Conservation (phyloP, 1,140 invertebrate species). For the Caenorhabditis latens region DNA sequence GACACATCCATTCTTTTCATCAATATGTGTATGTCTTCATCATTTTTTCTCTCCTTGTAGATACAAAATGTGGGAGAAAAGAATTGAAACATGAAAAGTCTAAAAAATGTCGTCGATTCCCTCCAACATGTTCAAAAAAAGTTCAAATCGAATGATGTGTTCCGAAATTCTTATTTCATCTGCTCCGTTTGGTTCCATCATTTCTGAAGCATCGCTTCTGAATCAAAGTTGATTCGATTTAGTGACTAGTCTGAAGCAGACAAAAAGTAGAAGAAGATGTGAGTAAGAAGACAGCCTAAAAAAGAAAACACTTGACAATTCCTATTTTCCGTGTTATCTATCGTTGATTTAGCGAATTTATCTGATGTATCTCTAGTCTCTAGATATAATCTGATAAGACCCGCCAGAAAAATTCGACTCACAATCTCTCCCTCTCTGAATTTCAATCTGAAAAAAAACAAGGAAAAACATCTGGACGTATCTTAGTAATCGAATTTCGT, state of each 20-base stretch:
- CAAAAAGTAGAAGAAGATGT: not conserved
- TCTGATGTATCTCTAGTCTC: not conserved
- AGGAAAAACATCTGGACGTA: not conserved
- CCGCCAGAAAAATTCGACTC: no score
- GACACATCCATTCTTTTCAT: slow-evolving; percentile 30
- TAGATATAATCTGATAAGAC: no score
- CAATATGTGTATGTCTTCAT: slow-evolving; percentile 16
- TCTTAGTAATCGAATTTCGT: no score
- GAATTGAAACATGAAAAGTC: not conserved
- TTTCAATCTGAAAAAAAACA: not conserved
- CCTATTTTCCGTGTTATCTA: not conserved
- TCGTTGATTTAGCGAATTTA: not conserved
- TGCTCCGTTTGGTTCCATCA: not conserved
- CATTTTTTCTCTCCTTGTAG: not conserved
- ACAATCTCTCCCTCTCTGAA: not conserved
- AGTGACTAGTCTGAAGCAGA: not conserved
- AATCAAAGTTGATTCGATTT: slow-evolving; percentile 49
- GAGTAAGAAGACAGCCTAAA: not conserved
- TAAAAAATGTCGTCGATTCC: no score
- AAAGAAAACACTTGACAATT: no score
- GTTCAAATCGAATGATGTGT: not conserved
- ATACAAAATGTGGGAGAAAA: not conserved
- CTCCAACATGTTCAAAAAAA: not conserved
- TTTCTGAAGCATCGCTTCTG: not conserved
- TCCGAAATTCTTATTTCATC: not conserved